Percentiles rank a stretch among this genome's conserved stretches.
phyloP scores from a whole-genome alignment of 2,888 invertebrate genomes.

The Caenorhabditis doughertyi region DNA sequence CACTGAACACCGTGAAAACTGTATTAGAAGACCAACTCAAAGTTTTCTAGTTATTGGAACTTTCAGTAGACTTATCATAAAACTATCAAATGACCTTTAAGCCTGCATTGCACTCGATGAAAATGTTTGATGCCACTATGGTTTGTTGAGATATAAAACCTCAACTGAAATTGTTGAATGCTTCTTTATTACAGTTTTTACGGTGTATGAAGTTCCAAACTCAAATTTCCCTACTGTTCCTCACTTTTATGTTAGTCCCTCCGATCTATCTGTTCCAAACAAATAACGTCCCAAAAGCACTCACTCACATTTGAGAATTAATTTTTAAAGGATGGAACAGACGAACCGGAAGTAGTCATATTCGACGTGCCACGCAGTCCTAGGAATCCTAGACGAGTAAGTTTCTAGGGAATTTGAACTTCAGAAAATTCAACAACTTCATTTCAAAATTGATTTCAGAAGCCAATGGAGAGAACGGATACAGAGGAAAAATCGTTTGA shows the following conservation, averaged over 20 bases:
- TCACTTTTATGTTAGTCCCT: conserved; percentile 18
- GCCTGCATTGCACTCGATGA: no score
- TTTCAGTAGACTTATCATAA: no score
- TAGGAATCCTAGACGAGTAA: conserved; percentile 48
- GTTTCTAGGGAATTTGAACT: background rate
- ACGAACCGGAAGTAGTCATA: conserved; percentile 67
- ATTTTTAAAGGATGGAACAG: conserved; percentile 62
- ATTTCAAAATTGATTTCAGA: conserved; percentile 31
- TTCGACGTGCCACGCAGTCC: conserved; percentile 60
- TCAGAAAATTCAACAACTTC: background rate
- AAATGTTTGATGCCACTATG: no score
- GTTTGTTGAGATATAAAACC: no score
- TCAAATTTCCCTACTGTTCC: background rate
- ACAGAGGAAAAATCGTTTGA: conserved; percentile 25
- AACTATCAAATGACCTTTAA: no score
- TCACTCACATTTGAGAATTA: background rate
- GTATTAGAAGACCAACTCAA: no score
- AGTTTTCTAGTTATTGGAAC: no score
- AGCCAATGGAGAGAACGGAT: conserved; percentile 38
- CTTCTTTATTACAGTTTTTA: no score
- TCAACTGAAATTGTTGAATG: no score
- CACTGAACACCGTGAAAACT: background rate
- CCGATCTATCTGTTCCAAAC: conserved; percentile 64
- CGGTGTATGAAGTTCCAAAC: background rate
- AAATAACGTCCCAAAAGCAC: conserved; percentile 32